Percentiles rank a stretch among this genome's conserved stretches.
Evolutionary conservation across 2,113 vertebrate species (phyloP).

Genomic region (Peromyscus maniculatus): DNA sequence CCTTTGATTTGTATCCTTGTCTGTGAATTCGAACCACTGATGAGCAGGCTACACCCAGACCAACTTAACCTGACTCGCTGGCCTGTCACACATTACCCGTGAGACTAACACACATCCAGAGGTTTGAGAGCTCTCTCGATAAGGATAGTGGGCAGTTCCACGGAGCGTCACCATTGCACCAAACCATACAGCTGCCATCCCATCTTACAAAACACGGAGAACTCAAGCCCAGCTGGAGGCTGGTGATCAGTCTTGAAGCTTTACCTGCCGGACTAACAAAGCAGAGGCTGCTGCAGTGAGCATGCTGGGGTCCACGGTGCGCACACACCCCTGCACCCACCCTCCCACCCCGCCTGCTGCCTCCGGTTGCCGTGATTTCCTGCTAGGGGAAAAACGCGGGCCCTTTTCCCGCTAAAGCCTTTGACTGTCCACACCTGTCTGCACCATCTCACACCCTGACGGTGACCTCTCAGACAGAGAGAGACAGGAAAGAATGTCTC

Average conservation of each 20-base stretch:
- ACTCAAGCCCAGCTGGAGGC: neutral
- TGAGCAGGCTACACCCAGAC: neutral
- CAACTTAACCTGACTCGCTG: neutral
- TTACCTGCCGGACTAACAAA: neutral
- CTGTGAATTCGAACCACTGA: neutral
- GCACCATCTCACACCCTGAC: neutral
- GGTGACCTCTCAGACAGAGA: neutral
- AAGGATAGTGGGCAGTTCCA: neutral
- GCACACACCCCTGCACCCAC: neutral
- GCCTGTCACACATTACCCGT: neutral
- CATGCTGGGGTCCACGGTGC: too few species aligned
- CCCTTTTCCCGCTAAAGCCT: neutral
- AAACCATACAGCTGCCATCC: neutral
- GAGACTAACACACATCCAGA: neutral
- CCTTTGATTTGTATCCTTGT: neutral
- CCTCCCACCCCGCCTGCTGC: neutral
- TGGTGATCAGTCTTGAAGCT: neutral
- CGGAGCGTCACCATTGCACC: neutral
- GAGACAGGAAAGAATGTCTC: neutral
- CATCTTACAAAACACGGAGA: neutral
- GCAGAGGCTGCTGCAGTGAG: neutral
- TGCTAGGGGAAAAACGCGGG: neutral
- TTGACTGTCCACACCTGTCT: neutral
- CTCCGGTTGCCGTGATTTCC: neutral
- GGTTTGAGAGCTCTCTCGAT: neutral